Evolutionary conservation across 2,888 invertebrate species (phyloP).

Genomic region (Trachelus troglodyta): DNA sequence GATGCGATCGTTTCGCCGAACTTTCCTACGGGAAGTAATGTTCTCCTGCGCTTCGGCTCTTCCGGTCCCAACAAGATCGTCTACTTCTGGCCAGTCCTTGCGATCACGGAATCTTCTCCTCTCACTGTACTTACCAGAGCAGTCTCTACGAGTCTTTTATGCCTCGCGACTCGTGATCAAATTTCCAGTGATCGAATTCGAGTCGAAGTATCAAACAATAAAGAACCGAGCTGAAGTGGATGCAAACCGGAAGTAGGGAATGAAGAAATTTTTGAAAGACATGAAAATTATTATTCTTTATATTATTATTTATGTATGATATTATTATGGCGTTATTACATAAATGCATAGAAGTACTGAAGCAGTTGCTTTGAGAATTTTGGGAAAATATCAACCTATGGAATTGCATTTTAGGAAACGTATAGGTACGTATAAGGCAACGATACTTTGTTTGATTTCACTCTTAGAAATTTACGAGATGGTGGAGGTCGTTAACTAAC

Average conservation of each 20-base stretch:
- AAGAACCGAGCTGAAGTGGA: slow-evolving; percentile 35
- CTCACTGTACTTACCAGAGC: neutral
- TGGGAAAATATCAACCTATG: neutral
- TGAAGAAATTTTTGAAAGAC: too few relatives aligned
- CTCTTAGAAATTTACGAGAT: neutral
- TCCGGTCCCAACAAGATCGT: neutral
- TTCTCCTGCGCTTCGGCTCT: neutral
- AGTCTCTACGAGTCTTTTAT: neutral
- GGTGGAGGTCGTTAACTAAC: neutral
- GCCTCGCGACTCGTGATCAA: neutral
- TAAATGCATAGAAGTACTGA: neutral
- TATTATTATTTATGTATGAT: neutral
- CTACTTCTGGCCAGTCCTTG: neutral
- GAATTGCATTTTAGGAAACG: neutral
- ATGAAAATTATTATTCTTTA: too few relatives aligned
- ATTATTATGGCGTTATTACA: neutral
- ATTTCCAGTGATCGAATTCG: slow-evolving; percentile 52
- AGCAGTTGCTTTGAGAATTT: neutral
- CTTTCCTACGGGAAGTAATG: slow-evolving; percentile 18
- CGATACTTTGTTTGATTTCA: neutral
- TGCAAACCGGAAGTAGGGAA: slow-evolving; percentile 15
- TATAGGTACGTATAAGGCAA: neutral
- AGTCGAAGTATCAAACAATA: slow-evolving; percentile 51
- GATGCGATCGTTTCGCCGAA: slow-evolving; percentile 45
- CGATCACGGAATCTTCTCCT: neutral